Percentiles rank a stretch among this genome's conserved stretches.
phyloP scores from a whole-genome alignment of 2,888 invertebrate genomes.

The Coenonympha glycerion region DNA sequence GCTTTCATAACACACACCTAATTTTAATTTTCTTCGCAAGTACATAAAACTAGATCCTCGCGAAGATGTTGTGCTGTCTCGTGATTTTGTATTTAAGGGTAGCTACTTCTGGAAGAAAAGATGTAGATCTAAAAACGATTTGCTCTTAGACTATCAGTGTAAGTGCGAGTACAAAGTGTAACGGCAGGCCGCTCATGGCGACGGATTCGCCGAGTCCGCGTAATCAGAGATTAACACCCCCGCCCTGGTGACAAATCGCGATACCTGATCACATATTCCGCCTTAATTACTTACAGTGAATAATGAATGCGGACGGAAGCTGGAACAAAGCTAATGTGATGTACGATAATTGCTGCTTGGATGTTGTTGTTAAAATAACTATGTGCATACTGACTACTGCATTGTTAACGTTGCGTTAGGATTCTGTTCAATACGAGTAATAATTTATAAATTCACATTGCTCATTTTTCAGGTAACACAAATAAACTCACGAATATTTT shows the following conservation, averaged over 20 bases:
- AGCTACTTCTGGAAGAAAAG: no score
- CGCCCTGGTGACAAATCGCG: constrained; percentile 21
- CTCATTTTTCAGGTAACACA: no score
- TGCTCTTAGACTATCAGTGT: constrained; percentile 25
- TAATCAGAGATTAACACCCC: constrained; percentile 32
- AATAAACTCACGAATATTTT: no score
- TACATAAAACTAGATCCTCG: no score
- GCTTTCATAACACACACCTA: no score
- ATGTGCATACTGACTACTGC: no score
- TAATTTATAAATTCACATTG: no score
- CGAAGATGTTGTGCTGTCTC: no score
- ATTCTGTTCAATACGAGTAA: no score
- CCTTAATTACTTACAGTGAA: constrained; percentile 11
- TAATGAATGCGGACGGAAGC: constrained; percentile 5
- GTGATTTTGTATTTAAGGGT: not conserved
- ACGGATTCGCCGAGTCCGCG: constrained; percentile 48
- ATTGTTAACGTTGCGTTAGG: no score
- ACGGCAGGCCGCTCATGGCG: constrained; percentile 35
- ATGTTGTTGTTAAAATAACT: not conserved
- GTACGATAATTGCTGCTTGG: constrained; percentile 1
- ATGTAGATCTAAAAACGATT: no score
- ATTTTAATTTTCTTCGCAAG: no score
- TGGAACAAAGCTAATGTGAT: constrained; percentile 2
- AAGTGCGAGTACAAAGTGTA: constrained; percentile 56
- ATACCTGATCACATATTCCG: constrained; percentile 19